Percentiles rank a stretch among this genome's conserved stretches.
Conservation (phyloP, 2,888 invertebrate genomes). For the Eutolmus rufibarbis region DNA sequence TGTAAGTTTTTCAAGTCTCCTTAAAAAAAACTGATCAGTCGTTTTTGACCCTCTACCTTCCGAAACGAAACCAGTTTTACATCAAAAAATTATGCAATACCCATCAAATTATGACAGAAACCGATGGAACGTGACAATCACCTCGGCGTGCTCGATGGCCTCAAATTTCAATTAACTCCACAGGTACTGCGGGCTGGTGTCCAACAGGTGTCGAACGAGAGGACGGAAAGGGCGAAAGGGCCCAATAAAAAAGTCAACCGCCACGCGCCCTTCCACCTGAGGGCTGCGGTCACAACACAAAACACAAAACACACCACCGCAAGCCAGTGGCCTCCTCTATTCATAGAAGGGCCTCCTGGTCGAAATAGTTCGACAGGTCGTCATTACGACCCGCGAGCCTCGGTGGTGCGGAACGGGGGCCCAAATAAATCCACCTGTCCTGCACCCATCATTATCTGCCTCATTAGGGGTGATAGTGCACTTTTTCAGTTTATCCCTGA, state of each 20-base stretch:
- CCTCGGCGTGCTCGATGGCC: background rate
- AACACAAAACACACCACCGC: background rate
- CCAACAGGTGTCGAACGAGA: background rate
- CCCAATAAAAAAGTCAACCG: background rate
- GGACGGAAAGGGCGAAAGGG: background rate
- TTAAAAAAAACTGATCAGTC: background rate
- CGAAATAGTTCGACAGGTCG: slow-evolving; percentile 22
- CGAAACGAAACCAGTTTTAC: background rate
- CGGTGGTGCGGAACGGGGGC: background rate
- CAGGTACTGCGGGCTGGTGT: background rate
- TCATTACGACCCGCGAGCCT: background rate
- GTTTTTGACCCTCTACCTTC: background rate
- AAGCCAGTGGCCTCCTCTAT: background rate
- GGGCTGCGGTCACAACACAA: background rate
- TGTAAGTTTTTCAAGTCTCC: background rate
- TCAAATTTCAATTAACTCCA: slow-evolving; percentile 11
- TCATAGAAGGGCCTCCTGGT: background rate
- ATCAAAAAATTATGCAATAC: background rate
- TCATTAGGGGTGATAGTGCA: slow-evolving; percentile 29
- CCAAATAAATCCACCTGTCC: background rate
- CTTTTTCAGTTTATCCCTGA: background rate
- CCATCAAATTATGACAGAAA: background rate
- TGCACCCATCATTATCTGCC: slow-evolving; percentile 30
- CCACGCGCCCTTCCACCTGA: slow-evolving; percentile 7
- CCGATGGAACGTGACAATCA: background rate